Conservation (phyloP, 2,797 vertebrate genomes). For the Psittacula derbiana region DNA sequence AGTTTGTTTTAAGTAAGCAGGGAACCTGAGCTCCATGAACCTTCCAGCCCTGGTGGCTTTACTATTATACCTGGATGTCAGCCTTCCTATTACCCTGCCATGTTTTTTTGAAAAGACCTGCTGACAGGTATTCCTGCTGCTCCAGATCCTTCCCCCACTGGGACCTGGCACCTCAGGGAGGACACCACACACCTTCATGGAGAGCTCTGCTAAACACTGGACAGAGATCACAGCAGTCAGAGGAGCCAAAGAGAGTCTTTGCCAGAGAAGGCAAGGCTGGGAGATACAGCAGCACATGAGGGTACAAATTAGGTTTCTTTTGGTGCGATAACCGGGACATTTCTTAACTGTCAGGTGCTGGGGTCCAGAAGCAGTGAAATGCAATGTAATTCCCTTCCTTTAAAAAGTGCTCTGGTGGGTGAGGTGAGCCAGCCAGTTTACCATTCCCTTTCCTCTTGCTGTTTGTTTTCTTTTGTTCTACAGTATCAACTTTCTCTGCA, state of each 20-base stretch:
- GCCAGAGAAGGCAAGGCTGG: neutral
- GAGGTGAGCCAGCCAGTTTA: neutral
- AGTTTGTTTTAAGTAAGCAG: neutral
- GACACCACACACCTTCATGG: neutral
- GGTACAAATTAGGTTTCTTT: neutral
- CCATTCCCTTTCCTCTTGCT: neutral
- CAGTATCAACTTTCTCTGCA: neutral
- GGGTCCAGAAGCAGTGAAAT: neutral
- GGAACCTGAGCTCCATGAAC: neutral
- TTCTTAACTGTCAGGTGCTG: neutral
- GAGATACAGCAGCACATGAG: accelerated
- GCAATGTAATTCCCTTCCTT: neutral
- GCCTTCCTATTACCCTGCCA: neutral
- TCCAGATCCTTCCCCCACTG: neutral
- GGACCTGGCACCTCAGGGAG: accelerated
- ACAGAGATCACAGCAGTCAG: neutral
- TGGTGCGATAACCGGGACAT: neutral
- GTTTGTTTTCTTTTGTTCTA: neutral
- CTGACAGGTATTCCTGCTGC: neutral
- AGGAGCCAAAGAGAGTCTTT: neutral
- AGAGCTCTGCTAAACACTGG: accelerated
- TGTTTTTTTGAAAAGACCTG: neutral
- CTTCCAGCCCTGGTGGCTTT: neutral
- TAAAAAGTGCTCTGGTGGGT: neutral
- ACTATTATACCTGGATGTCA: neutral